phyloP scores from a whole-genome alignment of 2,113 vertebrate genomes.

The Chauna torquata region DNA sequence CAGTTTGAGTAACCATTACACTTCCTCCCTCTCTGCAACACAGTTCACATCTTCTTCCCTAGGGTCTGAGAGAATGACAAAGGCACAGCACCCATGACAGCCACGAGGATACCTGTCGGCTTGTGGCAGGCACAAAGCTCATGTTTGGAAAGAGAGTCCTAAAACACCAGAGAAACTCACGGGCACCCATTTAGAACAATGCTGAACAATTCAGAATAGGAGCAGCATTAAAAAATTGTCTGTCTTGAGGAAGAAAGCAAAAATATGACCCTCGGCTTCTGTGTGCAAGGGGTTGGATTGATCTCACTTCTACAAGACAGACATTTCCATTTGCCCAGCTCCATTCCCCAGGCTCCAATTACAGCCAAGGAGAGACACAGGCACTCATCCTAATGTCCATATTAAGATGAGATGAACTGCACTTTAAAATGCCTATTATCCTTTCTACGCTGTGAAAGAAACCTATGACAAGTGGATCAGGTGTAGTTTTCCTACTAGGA shows the following conservation, averaged over 20 bases:
- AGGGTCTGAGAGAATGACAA: background rate
- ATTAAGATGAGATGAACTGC: conserved; percentile 30
- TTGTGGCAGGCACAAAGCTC: too few species aligned
- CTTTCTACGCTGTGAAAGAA: conserved; percentile 33
- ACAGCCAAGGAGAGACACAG: background rate
- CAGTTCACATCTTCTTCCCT: background rate
- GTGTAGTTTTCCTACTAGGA: background rate
- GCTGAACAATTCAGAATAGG: background rate
- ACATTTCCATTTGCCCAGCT: background rate
- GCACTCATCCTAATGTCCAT: background rate
- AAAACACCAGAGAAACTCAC: background rate
- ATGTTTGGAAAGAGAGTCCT: background rate
- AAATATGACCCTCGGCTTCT: background rate
- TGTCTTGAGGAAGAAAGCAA: background rate
- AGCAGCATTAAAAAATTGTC: background rate
- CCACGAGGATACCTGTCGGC: background rate
- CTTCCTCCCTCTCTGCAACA: background rate
- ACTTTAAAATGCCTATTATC: conserved; percentile 15
- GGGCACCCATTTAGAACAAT: background rate
- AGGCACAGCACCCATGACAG: background rate
- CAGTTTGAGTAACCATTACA: background rate
- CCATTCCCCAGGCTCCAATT: conserved; percentile 18
- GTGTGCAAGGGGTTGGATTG: background rate
- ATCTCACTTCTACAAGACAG: background rate
- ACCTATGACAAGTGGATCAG: background rate